Percentiles rank a stretch among this genome's conserved stretches.
Conservation (phyloP, 2,113 vertebrate species). For the Macquaria ambigua region DNA sequence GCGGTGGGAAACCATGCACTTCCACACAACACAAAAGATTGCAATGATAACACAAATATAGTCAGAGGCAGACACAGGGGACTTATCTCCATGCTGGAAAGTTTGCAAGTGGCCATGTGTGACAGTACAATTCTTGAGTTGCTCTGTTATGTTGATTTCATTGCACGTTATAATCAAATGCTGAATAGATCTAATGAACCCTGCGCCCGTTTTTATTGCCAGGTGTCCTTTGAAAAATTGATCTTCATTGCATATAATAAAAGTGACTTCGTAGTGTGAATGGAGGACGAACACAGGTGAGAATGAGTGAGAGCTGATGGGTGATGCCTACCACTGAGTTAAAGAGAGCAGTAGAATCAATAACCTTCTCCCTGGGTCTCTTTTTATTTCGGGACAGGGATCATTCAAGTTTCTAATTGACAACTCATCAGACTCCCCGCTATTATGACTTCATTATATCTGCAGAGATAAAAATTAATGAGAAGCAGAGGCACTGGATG, state of each 20-base stretch:
- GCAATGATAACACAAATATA: constrained; percentile 76
- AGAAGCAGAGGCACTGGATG: constrained; percentile 78
- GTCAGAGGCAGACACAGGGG: constrained; percentile 71
- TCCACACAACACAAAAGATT: constrained; percentile 78
- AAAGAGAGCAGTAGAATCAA: constrained; percentile 64
- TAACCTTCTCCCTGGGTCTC: constrained; percentile 59
- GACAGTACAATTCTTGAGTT: constrained; percentile 59
- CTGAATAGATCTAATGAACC: constrained; percentile 19
- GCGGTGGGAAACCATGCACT: constrained; percentile 73
- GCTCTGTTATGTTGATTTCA: constrained; percentile 63
- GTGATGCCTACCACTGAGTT: constrained; percentile 46
- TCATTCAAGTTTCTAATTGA: constrained; percentile 81
- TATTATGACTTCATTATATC: constrained; percentile 83
- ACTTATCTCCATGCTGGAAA: constrained; percentile 76
- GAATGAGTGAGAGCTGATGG: constrained; percentile 26
- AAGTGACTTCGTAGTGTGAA: constrained; percentile 16
- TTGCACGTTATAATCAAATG: constrained; percentile 41
- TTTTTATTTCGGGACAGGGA: constrained; percentile 71
- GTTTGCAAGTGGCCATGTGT: constrained; percentile 75
- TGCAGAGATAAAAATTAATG: constrained; percentile 82
- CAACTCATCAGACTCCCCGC: constrained; percentile 80
- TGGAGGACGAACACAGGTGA: constrained; percentile 46
- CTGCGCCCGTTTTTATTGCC: not conserved
- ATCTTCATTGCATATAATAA: not conserved
- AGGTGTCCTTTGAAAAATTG: not conserved